These are phyloP conservation scores for Spheniscus mendiculus DNA, from an alignment of 2,113 vertebrate species.

Conservation along the genomic window DNA sequence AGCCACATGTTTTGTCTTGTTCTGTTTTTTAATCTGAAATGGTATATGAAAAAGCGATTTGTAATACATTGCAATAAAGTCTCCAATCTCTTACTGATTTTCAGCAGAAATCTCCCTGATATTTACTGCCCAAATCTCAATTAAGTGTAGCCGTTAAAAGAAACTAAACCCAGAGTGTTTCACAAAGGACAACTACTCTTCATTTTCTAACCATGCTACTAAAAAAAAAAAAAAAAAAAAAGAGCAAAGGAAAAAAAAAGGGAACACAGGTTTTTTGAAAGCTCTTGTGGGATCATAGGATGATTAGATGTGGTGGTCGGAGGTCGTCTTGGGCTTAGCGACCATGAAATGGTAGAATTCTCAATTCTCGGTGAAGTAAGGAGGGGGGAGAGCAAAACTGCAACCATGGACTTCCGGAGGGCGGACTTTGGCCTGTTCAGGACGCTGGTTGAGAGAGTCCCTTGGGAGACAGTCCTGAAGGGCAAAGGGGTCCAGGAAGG, in stretches of 20 bases:
- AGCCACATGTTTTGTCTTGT: fast-evolving
- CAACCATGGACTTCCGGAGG: too few relatives aligned
- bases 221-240: neutral
- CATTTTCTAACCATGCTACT: neutral
- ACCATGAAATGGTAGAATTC: too few relatives aligned
- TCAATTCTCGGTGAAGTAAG: too few relatives aligned
- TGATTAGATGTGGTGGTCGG: too few relatives aligned
- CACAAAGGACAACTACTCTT: neutral
- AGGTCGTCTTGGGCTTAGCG: too few relatives aligned
- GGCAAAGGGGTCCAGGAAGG: too few relatives aligned
- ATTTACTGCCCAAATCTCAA: neutral
- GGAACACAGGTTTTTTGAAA: neutral
- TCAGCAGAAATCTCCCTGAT: neutral
- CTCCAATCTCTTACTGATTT: neutral
- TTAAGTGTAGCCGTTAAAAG: neutral
- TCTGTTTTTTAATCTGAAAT: neutral
- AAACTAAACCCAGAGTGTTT: neutral
- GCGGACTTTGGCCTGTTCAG: too few relatives aligned
- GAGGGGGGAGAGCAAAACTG: too few relatives aligned
- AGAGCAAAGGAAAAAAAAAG: fast-evolving
- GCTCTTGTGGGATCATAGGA: neutral
- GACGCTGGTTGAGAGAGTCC: too few relatives aligned
- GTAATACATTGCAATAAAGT: neutral
- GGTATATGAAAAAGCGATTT: neutral
- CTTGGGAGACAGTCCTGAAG: too few relatives aligned